Base-by-base conservation (phyloP, 1,140 invertebrate genomes). In the Pseudachorutes palmiensis region DNA sequence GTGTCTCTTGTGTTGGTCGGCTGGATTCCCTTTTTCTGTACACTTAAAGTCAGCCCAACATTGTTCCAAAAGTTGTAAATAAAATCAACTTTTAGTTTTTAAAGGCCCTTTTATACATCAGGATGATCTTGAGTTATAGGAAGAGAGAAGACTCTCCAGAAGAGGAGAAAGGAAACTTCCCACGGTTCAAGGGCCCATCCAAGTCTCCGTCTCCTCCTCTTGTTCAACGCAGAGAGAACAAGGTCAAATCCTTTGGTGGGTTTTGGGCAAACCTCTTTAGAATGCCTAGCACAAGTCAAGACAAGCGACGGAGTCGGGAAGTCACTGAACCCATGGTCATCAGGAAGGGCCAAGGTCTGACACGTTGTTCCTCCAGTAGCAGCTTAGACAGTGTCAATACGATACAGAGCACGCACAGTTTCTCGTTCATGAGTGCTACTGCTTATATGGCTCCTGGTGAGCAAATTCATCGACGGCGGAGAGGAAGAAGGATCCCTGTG, bases 371-470 rank as follows among this genome's bases (percentile, higher is more conserved):
- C 9, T 45, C 36, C 9, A 12, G 9, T 45, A 49, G 55, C 19
- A 68, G 66, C 33, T 60, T 36, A 33, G 71, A 72, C 31, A 68
- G 63, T 22, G 48, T 73, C 1, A 73, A 73, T 45, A 66, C 69
- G n/a, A 66, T 69, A 19, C 26, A 61, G n/a, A 71, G 67, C 41
- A 67, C 67, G 24, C 64, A 66, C 63, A 73, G 72, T 51, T 73
- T 73, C 51, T 62, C 67, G 19, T 73, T 67, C 51, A 68, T 73
- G 0, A 69, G 48, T 55, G 65, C 69, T 5, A 66, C 51, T 16
- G 64, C 67, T 45, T 68, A 70, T 33, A 51, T 51, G n/a, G 69
- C 59, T 19, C 62, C 59, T 24, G 30, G 48, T 41, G 36, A 45
- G 36, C 41, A 61, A 19, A 69, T 65, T 62, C 65, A 67, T 2